These are phyloP conservation scores for Lissonota sp. DNA, from an alignment of 2,888 invertebrate genomes.

Conservation along the genomic window DNA sequence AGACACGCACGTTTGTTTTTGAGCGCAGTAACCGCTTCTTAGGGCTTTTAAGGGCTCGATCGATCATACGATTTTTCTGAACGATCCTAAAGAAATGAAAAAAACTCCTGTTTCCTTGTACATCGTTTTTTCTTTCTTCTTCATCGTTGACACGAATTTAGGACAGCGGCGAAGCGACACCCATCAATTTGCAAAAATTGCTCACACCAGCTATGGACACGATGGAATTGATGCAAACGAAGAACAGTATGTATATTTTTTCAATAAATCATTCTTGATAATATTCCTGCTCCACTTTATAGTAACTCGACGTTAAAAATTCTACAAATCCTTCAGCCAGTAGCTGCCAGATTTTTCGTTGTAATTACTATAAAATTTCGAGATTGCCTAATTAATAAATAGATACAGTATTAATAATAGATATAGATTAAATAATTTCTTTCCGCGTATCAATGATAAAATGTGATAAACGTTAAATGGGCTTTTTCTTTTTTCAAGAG, in stretches of 20 bases:
- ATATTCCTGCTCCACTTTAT: conserved; percentile 8
- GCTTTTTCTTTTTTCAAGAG: conserved; percentile 84
- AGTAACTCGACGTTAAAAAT: no score
- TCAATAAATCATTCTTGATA: conserved; percentile 9
- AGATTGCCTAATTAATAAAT: no score
- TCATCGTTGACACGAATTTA: conserved; percentile 72
- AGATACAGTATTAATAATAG: no score
- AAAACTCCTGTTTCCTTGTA: neutral
- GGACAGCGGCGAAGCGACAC: conserved; percentile 86
- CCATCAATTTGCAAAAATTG: conserved; percentile 93
- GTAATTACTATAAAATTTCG: no score
- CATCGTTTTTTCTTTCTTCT: conserved; percentile 15
- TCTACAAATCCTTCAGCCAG: no score
- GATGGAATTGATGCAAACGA: conserved; percentile 90
- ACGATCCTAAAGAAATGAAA: no score
- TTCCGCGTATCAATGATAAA: neutral
- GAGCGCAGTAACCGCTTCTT: neutral
- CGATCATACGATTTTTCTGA: no score
- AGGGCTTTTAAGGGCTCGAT: neutral
- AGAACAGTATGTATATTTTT: conserved; percentile 85
- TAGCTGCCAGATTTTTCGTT: no score
- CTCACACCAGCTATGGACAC: conserved; percentile 95
- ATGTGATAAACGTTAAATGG: neutral
- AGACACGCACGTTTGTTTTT: neutral
- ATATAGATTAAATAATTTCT: neutral